Conservation (phyloP, 2,113 vertebrate species). For the Scytalopus superciliaris region DNA sequence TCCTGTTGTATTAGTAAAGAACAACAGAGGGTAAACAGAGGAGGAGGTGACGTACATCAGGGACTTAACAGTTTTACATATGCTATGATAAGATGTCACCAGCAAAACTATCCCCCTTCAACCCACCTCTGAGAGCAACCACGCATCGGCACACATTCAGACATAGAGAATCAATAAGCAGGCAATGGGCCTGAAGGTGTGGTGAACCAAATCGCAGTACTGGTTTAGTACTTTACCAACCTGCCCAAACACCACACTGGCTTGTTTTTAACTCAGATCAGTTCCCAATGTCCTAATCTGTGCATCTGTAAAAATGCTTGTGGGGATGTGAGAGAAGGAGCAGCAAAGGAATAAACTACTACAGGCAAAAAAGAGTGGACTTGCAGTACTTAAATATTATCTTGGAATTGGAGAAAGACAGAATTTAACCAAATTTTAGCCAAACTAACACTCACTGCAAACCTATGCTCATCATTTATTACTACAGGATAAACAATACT, state of each 20-base stretch:
- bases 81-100: neutral
- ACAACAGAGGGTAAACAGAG: neutral
- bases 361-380: neutral
- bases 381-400: neutral
- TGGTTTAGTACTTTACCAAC: neutral
- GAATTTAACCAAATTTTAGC: neutral
- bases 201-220: neutral
- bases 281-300: neutral
- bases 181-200: neutral
- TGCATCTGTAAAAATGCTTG: neutral
- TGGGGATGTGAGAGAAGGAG: fast-evolving
- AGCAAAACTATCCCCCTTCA: neutral
- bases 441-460: neutral
- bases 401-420: neutral
- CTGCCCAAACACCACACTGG: neutral
- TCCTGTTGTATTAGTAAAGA: conserved; percentile 70
- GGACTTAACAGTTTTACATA: neutral
- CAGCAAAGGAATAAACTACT: neutral
- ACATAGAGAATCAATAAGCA: fast-evolving
- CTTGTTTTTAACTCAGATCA: neutral
- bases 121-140: neutral
- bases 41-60: neutral
- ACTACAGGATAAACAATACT: neutral
- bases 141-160: neutral
- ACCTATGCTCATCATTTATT: neutral